Percentiles rank a stretch among this genome's conserved stretches.
Evolutionary conservation across 2,797 vertebrate species (phyloP).

Genomic region (Echeneis naucrates): DNA sequence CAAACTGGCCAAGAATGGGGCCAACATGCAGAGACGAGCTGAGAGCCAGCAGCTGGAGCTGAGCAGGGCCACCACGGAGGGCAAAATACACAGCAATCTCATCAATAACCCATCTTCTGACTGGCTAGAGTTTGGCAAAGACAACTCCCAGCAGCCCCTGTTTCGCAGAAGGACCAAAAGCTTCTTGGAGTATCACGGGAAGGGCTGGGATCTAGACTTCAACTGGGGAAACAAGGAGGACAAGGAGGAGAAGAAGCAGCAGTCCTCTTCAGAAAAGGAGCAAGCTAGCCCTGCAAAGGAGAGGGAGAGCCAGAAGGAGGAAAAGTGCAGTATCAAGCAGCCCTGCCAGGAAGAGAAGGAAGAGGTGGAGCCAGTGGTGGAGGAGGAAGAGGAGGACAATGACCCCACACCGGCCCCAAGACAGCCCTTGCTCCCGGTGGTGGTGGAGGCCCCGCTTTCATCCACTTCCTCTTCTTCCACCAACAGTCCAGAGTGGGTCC

Average conservation of each 20-base stretch:
- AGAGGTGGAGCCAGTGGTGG: constrained; percentile 56
- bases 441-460: constrained; percentile 78
- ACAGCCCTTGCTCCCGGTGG: constrained; percentile 76
- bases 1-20: constrained; percentile 97
- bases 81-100: constrained; percentile 81
- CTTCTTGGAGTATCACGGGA: constrained; percentile 93
- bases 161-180: constrained; percentile 92
- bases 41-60: constrained; percentile 93
- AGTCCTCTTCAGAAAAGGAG: constrained; percentile 74
- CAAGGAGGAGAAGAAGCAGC: constrained; percentile 71
- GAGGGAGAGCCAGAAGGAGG: constrained; percentile 80
- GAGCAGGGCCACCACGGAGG: constrained; percentile 87
- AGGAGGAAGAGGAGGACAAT: constrained; percentile 59
- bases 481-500: constrained; percentile 72
- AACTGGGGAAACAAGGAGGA: constrained; percentile 76
- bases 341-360: constrained; percentile 74
- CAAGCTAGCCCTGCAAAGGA: constrained; percentile 79
- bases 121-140: constrained; percentile 90
- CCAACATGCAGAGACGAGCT: constrained; percentile 95
- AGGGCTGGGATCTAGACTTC: constrained; percentile 74
- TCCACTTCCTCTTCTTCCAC: constrained; percentile 73
- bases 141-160: constrained; percentile 86
- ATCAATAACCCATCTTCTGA: constrained; percentile 87
- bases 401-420: constrained; percentile 69
- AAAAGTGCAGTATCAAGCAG: constrained; percentile 72